phyloP scores from a whole-genome alignment of 2,113 vertebrate species.

The Camelus dromedarius region DNA sequence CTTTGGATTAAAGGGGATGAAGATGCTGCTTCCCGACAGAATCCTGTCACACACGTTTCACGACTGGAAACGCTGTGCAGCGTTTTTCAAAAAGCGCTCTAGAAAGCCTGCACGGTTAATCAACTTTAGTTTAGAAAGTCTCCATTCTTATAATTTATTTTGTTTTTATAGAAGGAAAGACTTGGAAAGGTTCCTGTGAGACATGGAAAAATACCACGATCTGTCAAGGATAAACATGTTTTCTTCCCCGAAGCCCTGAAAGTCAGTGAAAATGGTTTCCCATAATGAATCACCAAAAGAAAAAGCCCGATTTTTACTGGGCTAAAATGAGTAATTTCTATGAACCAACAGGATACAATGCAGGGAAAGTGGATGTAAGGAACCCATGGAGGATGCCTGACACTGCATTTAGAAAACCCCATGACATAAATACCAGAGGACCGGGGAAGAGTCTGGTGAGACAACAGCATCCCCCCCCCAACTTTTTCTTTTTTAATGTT shows the following conservation, averaged over 20 bases:
- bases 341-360: constrained; percentile 6
- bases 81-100: constrained; percentile 20
- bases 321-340: constrained; percentile 61
- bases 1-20: not conserved
- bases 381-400: not conserved
- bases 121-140: constrained; percentile 34
- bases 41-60: not conserved
- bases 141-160: constrained; percentile 69
- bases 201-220: constrained; percentile 67
- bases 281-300: constrained; percentile 66
- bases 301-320: constrained; percentile 56
- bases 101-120: constrained; percentile 35
- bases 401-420: not conserved
- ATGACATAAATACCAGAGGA: not conserved
- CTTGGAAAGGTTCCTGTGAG: constrained; percentile 63
- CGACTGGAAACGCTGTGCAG: not conserved
- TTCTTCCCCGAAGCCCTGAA: constrained; percentile 62
- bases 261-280: constrained; percentile 70
- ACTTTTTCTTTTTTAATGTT: not conserved
- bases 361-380: not conserved
- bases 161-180: constrained; percentile 57
- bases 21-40: not conserved
- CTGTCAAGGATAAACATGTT: constrained; percentile 66
- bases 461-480: rapidly evolving
- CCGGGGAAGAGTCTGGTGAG: not conserved